These are phyloP conservation scores for Drosophila pseudoananassae DNA, from an alignment of 1,140 invertebrate genomes.

Conservation along the genomic window DNA sequence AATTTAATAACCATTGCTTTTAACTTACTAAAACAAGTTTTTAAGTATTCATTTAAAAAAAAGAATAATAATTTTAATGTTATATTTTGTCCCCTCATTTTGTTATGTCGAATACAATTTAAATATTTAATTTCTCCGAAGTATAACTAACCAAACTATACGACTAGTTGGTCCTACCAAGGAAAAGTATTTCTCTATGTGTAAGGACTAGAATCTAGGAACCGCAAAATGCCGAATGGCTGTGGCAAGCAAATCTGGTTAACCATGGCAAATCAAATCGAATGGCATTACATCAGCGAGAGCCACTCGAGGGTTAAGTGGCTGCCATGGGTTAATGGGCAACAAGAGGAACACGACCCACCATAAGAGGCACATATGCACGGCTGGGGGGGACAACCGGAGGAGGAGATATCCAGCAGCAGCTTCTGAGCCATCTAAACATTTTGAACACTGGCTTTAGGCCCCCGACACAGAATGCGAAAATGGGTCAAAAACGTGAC, in stretches of 20 bases:
- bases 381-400: neutral
- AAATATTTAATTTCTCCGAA: too few relatives aligned
- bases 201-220: slow-evolving; percentile 14
- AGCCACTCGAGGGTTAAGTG: slow-evolving; percentile 52
- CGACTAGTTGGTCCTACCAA: too few relatives aligned
- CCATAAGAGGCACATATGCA: neutral
- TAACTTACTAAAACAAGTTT: too few relatives aligned
- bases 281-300: slow-evolving; percentile 54
- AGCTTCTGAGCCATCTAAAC: slow-evolving; percentile 38
- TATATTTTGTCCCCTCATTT: too few relatives aligned
- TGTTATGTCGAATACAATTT: too few relatives aligned
- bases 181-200: neutral
- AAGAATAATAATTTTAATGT: too few relatives aligned
- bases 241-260: slow-evolving; percentile 49
- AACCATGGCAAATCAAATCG: slow-evolving; percentile 52
- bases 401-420: slow-evolving; percentile 10
- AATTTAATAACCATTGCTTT: too few relatives aligned
- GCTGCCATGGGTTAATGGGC: slow-evolving; percentile 47
- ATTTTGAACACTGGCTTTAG: slow-evolving; percentile 12
- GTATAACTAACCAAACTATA: too few relatives aligned
- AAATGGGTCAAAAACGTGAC: slow-evolving; percentile 55
- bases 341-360: slow-evolving; percentile 5
- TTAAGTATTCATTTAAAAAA: too few relatives aligned
- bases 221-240: slow-evolving; percentile 46
- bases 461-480: slow-evolving; percentile 26